Conservation (phyloP, 2,113 vertebrate genomes). For the Paradisaea rubra region DNA sequence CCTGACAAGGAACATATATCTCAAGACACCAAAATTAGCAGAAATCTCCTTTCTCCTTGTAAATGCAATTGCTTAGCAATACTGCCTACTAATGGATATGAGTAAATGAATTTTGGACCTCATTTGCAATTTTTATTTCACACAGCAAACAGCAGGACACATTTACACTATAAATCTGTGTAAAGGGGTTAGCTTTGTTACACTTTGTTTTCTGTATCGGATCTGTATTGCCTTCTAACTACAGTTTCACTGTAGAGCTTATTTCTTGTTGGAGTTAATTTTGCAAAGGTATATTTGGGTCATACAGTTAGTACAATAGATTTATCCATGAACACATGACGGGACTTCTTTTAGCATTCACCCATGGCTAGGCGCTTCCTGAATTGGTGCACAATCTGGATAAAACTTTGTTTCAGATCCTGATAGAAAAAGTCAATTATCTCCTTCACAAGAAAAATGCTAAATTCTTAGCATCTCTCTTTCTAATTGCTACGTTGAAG, state of each 20-base stretch:
- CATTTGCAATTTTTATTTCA: background rate
- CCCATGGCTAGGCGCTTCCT: background rate
- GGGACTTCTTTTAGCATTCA: background rate
- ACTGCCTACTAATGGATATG: background rate
- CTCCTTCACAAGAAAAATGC: background rate
- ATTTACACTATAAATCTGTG: background rate
- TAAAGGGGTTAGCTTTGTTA: background rate
- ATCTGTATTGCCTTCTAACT: background rate
- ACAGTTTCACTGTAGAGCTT: background rate
- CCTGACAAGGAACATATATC: slow-evolving; percentile 13
- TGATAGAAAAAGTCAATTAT: background rate
- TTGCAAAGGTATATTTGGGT: background rate
- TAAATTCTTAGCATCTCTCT: background rate
- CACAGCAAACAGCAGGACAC: background rate
- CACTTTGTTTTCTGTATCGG: background rate
- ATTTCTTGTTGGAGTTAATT: background rate
- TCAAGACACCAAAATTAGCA: background rate
- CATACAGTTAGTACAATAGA: background rate
- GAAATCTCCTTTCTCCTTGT: background rate
- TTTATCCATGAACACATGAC: background rate
- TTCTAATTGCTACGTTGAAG: rapidly evolving
- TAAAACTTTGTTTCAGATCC: background rate
- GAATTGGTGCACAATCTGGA: background rate
- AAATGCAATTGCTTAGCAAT: slow-evolving; percentile 39
- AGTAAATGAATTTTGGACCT: slow-evolving; percentile 21